Percentiles rank a stretch among this genome's conserved stretches.
Conservation (phyloP, 2,888 invertebrate species). For the Microplitis deprimator region DNA sequence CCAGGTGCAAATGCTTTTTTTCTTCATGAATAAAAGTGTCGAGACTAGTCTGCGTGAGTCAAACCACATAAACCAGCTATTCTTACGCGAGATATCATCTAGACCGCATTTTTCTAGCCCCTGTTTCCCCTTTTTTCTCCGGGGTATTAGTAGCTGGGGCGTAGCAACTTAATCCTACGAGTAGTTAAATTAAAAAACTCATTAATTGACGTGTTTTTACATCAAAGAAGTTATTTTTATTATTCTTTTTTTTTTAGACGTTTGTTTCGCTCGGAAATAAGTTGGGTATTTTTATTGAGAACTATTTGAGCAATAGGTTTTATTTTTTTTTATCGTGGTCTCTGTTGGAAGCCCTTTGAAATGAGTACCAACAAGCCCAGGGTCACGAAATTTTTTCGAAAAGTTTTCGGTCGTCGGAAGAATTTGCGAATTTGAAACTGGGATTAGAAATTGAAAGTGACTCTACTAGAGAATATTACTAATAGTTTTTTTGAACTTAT, state of each 20-base stretch:
- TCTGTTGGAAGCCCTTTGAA: too few species aligned
- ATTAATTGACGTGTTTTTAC: not conserved
- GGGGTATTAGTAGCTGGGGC: not conserved
- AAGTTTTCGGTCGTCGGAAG: too few species aligned
- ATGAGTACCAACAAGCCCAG: too few species aligned
- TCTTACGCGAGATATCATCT: constrained; percentile 23
- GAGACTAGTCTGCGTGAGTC: constrained; percentile 28
- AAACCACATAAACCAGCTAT: not conserved
- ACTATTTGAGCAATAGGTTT: too few species aligned
- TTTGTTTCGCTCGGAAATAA: too few species aligned
- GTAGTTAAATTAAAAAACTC: not conserved
- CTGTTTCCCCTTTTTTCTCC: not conserved
- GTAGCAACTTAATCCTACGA: not conserved
- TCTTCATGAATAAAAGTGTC: constrained; percentile 28
- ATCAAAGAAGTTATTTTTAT: not conserved
- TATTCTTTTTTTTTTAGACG: not conserved
- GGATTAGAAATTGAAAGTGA: too few species aligned
- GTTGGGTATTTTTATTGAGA: too few species aligned
- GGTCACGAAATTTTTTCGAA: too few species aligned
- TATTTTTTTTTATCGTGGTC: too few species aligned
- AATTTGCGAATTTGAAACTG: too few species aligned
- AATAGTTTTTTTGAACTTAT: too few species aligned
- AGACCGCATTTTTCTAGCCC: constrained; percentile 6
- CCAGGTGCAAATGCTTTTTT: constrained; percentile 32
- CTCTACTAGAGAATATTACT: too few species aligned